Conservation (phyloP, 2,888 invertebrate species). For the Pseudococcus longispinus region DNA sequence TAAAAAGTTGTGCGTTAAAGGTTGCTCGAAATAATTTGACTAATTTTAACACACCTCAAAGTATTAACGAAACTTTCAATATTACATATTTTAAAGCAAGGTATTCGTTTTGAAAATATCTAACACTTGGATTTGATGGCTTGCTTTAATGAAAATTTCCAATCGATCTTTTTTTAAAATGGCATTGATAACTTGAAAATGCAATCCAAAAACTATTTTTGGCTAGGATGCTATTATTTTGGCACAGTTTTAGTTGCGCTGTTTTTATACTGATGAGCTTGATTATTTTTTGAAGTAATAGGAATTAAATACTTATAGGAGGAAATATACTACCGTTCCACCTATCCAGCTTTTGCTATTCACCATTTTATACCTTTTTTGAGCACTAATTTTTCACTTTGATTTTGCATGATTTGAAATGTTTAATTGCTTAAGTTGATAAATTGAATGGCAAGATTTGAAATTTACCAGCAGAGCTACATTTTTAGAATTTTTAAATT, state of each 20-base stretch:
- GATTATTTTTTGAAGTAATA: not conserved
- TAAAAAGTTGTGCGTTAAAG: slow-evolving; percentile 75
- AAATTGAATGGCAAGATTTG: not conserved
- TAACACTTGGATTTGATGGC: not conserved
- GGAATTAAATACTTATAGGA: no score
- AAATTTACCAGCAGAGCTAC: not conserved
- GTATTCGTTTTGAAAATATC: slow-evolving; percentile 17
- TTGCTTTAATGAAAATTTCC: not conserved
- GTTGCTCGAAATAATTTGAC: slow-evolving; percentile 58
- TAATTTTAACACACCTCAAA: slow-evolving; percentile 43
- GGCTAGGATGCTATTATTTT: not conserved
- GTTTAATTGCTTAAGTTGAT: not conserved
- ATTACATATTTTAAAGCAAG: slow-evolving; percentile 50
- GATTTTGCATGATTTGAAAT: not conserved
- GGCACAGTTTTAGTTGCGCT: not conserved
- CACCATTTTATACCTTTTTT: not conserved
- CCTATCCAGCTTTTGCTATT: not conserved
- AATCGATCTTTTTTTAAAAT: not conserved
- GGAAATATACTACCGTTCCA: not conserved
- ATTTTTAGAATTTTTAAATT: no score
- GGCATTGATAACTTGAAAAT: not conserved
- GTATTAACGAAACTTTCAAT: slow-evolving; percentile 50
- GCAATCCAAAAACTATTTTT: not conserved
- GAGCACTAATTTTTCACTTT: not conserved
- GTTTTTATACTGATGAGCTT: not conserved